A percentile compares a stretch with the other conserved stretches of the same genome.
Conservation (phyloP, 92 coral and sea anemone genomes). For the Palythoa caribaeorum region DNA sequence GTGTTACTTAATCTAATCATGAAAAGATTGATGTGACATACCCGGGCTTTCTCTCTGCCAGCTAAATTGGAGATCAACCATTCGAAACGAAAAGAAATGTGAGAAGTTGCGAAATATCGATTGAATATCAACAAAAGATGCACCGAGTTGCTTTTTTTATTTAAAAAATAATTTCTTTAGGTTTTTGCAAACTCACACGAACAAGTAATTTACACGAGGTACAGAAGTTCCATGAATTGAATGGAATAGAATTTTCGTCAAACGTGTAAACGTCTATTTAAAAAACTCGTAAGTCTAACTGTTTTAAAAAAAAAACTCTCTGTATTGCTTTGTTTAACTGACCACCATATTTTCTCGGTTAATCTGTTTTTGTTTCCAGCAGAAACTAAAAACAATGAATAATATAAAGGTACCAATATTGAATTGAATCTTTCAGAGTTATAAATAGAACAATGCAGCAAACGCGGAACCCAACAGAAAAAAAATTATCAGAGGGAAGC, state of each 20-base stretch:
- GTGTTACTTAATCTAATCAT: background rate
- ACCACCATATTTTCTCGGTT: background rate
- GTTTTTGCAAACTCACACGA: background rate
- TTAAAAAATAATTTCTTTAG: background rate
- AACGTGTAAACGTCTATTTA: background rate
- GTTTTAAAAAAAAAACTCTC: background rate
- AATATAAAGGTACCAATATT: background rate
- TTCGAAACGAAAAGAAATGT: background rate
- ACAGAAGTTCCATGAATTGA: no score
- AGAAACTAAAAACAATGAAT: background rate
- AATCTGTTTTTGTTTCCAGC: background rate
- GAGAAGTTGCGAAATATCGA: background rate
- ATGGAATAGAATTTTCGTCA: no score
- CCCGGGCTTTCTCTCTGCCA: background rate
- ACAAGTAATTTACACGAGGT: background rate
- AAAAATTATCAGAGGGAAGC: background rate
- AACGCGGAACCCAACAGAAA: background rate
- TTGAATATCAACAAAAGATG: background rate
- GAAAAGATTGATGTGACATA: background rate
- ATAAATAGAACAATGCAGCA: background rate
- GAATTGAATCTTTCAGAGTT: background rate
- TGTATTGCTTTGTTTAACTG: background rate
- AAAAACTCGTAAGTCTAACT: background rate
- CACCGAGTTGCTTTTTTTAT: background rate
- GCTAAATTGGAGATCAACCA: constrained; percentile 6